Conservation (phyloP, 2,888 invertebrate genomes). For the Lasiommata megera region DNA sequence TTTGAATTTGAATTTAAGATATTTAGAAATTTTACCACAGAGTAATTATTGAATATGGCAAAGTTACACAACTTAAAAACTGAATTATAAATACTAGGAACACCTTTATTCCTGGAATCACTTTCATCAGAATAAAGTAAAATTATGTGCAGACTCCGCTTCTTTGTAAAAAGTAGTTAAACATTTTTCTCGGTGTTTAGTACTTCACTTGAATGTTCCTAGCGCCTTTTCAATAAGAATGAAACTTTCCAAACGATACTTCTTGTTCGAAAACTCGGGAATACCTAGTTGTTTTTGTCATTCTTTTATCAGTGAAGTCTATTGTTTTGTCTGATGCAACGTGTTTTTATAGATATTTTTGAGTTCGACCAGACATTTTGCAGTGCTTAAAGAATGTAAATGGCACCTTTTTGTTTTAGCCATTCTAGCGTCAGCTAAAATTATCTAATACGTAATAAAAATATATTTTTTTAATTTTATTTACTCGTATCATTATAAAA, state of each 20-base stretch:
- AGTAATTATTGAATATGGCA: too few relatives aligned
- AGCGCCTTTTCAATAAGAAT: conserved; percentile 31
- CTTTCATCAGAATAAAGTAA: not conserved
- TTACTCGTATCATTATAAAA: too few relatives aligned
- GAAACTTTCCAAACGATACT: conserved; percentile 33
- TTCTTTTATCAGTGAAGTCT: conserved; percentile 30
- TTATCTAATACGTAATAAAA: too few relatives aligned
- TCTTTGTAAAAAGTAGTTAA: conserved; percentile 16
- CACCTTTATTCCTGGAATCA: too few relatives aligned
- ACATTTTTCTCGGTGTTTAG: conserved; percentile 31
- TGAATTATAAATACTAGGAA: too few relatives aligned
- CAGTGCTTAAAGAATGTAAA: not conserved
- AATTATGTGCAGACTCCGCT: not conserved
- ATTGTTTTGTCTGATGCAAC: conserved; percentile 15
- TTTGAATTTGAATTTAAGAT: too few relatives aligned
- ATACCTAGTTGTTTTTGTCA: conserved; percentile 31
- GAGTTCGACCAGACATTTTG: not conserved
- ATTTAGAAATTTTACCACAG: too few relatives aligned
- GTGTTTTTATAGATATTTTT: not conserved
- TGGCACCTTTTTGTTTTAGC: not conserved
- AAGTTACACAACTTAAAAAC: too few relatives aligned
- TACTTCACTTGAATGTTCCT: conserved; percentile 21
- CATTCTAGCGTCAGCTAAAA: not conserved
- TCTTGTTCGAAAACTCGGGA: conserved; percentile 30
- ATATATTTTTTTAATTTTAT: too few relatives aligned